Percentiles rank a stretch among this genome's conserved stretches.
phyloP scores from a whole-genome alignment of 2,797 vertebrate genomes.

The Chloroceryle inda region DNA sequence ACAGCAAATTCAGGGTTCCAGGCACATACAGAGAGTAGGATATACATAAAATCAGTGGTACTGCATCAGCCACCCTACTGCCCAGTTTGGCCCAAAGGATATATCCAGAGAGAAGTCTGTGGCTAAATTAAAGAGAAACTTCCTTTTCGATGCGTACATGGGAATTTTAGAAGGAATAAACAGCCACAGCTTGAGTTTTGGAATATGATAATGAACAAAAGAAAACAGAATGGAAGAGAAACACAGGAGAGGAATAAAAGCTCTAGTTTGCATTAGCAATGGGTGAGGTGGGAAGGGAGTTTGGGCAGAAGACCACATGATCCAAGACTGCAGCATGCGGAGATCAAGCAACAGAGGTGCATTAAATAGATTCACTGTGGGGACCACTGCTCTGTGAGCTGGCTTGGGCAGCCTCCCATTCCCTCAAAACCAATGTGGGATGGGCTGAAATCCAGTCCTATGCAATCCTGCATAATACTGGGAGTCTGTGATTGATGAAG shows the following conservation, averaged over 20 bases:
- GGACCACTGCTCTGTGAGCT: neutral
- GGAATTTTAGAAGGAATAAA: neutral
- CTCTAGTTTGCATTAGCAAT: neutral
- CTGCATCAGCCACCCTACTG: neutral
- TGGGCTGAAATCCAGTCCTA: neutral
- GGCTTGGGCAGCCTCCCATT: neutral
- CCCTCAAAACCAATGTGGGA: neutral
- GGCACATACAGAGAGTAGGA: neutral
- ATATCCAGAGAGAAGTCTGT: neutral
- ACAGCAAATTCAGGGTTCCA: neutral
- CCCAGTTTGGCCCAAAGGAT: neutral
- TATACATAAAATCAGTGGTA: neutral
- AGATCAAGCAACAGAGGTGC: neutral
- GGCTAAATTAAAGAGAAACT: neutral
- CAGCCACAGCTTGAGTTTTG: neutral
- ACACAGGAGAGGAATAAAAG: neutral
- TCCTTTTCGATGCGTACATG: accelerated
- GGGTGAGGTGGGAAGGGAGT: neutral
- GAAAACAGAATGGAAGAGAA: neutral
- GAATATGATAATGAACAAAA: neutral
- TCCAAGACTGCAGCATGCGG: neutral
- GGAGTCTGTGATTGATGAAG: neutral
- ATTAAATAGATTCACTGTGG: neutral
- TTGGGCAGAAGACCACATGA: accelerated
- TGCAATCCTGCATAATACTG: accelerated